Base-by-base conservation (phyloP, 2,113 vertebrate species). In the Eupsittula cactorum region DNA sequence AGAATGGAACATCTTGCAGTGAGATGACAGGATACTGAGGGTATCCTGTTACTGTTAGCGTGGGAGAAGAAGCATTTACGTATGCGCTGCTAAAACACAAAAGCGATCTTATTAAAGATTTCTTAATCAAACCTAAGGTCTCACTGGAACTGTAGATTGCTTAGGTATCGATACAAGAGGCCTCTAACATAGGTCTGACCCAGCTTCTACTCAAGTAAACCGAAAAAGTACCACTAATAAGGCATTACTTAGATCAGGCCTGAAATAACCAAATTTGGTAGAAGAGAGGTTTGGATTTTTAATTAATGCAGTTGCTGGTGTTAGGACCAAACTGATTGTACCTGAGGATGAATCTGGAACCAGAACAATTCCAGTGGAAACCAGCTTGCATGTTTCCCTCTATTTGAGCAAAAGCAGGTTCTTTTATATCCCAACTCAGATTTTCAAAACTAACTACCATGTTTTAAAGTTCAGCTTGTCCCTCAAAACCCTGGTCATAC, bases 111-210 rank as follows among this genome's bases (percentile, higher is more conserved):
- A 80, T 16, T 62, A 79, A 76, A 71, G 67, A 85, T 70, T 90
- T 82, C 74, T 91, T 92, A 53, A 88, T 85, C 90, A 94, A 94
- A 91, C 37, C 57, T 44, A 47, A 63, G 53, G 62, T 79, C 75
- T 90, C 41, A 29, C 13, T 53, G 57, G 68, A 92, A 94, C 86
- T 81, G 59, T 67, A 79, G 55, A 92, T 73, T 62, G 53, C 63
- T 90, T 46, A 59, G 60, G 47, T 63, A 83, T 44, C 52, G 33
- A 13, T 50, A 44, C 10, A 57, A 82, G 57, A 76, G 28, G n/a
- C 82, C 47, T 35, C 63, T 74, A 44, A 60, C 7, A 50, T 2
- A 11, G 85, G n/a, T 33, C 68, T 91, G 53, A 55, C 68, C 67
- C 44, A 88, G 55, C 53, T 80, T 53, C 46, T 24, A 9, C 33